These are phyloP conservation scores for Drepanosiphum platanoidis DNA, from an alignment of 2,888 invertebrate genomes.

Conservation along the genomic window DNA sequence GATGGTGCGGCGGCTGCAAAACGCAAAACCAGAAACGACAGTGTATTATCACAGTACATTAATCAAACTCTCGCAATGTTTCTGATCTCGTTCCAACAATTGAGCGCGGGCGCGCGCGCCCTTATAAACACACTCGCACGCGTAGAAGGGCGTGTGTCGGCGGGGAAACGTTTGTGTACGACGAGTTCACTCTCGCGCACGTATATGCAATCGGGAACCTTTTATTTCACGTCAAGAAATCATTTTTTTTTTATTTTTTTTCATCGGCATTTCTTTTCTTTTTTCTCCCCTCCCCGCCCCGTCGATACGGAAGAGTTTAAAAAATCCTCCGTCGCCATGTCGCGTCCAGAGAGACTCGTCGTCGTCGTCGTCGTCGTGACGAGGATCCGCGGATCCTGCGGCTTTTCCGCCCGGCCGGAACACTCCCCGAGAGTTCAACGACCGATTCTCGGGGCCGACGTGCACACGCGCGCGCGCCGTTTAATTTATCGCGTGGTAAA, in stretches of 20 bases:
- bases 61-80: slow-evolving; percentile 55
- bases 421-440: no score
- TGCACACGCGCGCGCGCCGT: background rate
- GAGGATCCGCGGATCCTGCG: no score
- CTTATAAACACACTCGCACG: background rate
- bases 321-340: no score
- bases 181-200: background rate
- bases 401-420: no score
- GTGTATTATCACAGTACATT: slow-evolving; percentile 56
- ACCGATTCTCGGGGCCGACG: no score
- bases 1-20: slow-evolving; percentile 36
- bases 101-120: background rate
- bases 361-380: no score
- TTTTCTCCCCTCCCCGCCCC: background rate
- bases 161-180: background rate
- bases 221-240: slow-evolving; percentile 9
- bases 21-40: slow-evolving; percentile 50
- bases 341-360: no score
- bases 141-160: background rate
- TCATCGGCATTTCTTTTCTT: background rate
- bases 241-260: background rate
- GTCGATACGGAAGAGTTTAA: no score
- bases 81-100: slow-evolving; percentile 58
- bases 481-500: background rate
- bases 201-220: no score